Conservation (phyloP, 1,140 invertebrate species). For the Papilio machaon region DNA sequence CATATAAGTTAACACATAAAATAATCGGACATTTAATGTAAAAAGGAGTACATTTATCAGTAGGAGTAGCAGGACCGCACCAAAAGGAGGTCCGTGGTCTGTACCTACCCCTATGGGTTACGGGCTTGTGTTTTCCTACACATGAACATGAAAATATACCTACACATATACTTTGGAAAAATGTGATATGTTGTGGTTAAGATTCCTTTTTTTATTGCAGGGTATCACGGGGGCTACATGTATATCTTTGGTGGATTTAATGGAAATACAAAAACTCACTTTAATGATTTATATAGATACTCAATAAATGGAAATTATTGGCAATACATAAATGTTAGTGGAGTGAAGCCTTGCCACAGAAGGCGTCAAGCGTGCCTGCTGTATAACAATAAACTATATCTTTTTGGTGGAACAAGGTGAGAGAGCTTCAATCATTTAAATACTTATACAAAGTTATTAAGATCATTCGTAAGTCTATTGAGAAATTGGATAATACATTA, state of each 20-base stretch:
- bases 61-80: no score
- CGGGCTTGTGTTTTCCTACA: no score
- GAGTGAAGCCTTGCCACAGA: constrained; percentile 85
- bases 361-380: constrained; percentile 91
- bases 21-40: not conserved
- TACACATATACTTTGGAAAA: not conserved
- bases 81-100: no score
- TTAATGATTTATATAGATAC: constrained; percentile 91
- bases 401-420: constrained; percentile 94
- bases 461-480: no score
- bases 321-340: constrained; percentile 84
- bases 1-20: not conserved
- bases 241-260: constrained; percentile 96
- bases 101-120: no score
- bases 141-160: not conserved
- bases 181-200: not conserved
- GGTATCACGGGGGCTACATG: constrained; percentile 88
- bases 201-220: constrained; percentile 52
- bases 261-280: constrained; percentile 88
- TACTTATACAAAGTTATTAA: not conserved
- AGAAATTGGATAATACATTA: not conserved
- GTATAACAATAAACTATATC: constrained; percentile 86
- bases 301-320: constrained; percentile 84
- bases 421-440: constrained; percentile 18
- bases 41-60: no score